Conservation (phyloP, 2,113 vertebrate species). For the Lathamus discolor region DNA sequence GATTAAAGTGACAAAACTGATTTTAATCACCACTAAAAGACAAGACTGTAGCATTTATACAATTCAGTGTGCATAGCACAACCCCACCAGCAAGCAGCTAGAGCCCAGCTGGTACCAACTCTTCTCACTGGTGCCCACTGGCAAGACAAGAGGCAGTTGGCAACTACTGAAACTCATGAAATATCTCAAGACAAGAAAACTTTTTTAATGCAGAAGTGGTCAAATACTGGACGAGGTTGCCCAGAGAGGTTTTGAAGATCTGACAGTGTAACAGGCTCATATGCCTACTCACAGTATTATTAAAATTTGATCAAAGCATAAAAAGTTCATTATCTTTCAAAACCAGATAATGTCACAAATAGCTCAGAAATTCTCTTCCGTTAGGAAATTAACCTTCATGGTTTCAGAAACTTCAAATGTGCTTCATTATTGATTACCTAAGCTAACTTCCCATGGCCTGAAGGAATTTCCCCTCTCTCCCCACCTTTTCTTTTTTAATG, state of each 20-base stretch:
- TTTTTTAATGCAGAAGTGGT: not conserved
- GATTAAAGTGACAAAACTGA: not conserved
- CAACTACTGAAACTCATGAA: not conserved
- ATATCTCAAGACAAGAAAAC: not conserved
- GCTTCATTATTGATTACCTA: not conserved
- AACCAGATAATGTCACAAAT: not conserved
- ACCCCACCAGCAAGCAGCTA: not conserved
- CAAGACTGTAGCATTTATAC: not conserved
- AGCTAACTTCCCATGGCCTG: not conserved
- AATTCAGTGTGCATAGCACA: not conserved
- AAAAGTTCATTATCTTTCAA: not conserved
- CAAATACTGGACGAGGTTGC: not conserved
- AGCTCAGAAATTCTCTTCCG: not conserved
- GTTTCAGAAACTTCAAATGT: constrained; percentile 21
- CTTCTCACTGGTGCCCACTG: not conserved
- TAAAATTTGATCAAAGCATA: constrained; percentile 26
- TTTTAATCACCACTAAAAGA: not conserved
- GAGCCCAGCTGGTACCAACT: not conserved
- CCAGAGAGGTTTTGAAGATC: not conserved
- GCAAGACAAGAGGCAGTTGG: not conserved
- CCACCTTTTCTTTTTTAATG: not conserved
- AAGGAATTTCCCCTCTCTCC: not conserved
- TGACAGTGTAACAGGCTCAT: not conserved
- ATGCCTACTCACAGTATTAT: not conserved
- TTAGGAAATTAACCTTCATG: not conserved